These are phyloP conservation scores for Bostrychus sinensis DNA, from an alignment of 2,113 vertebrate species.

Conservation along the genomic window DNA sequence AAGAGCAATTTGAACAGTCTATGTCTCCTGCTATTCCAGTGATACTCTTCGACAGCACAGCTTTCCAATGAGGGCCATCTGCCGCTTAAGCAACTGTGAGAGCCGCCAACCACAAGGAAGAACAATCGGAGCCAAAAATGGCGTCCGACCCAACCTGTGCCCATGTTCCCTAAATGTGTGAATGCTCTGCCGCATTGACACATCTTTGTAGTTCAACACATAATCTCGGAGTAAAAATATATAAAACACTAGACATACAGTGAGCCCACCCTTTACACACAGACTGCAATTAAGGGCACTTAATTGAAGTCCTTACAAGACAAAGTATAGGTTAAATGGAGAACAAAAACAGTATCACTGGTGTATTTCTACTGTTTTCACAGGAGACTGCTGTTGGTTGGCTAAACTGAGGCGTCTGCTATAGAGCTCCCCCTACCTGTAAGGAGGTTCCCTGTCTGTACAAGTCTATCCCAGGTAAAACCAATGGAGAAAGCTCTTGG, in stretches of 20 bases:
- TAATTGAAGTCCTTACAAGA: slow-evolving; percentile 74
- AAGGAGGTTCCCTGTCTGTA: slow-evolving; percentile 74
- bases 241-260: slow-evolving; percentile 63
- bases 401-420: slow-evolving; percentile 60
- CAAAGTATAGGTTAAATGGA: slow-evolving; percentile 60
- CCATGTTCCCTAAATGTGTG: slow-evolving; percentile 81
- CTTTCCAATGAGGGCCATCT: slow-evolving; percentile 60
- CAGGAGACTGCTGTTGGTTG: slow-evolving; percentile 64
- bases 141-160: slow-evolving; percentile 76
- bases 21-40: slow-evolving; percentile 71
- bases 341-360: slow-evolving; percentile 75
- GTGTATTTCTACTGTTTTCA: slow-evolving; percentile 57
- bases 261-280: slow-evolving; percentile 55
- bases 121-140: slow-evolving; percentile 68
- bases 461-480: slow-evolving; percentile 66
- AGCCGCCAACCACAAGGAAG: slow-evolving; percentile 73
- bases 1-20: slow-evolving; percentile 8
- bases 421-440: slow-evolving; percentile 82
- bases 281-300: slow-evolving; percentile 75
- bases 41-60: slow-evolving; percentile 74
- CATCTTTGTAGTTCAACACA: slow-evolving; percentile 73
- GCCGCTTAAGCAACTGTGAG: slow-evolving; percentile 72
- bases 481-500: slow-evolving; percentile 64
- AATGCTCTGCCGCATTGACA: slow-evolving; percentile 77
- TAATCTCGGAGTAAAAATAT: slow-evolving; percentile 41